Evolutionary conservation across 2,113 vertebrate species (phyloP).

Genomic region (Tringa solitaria): DNA sequence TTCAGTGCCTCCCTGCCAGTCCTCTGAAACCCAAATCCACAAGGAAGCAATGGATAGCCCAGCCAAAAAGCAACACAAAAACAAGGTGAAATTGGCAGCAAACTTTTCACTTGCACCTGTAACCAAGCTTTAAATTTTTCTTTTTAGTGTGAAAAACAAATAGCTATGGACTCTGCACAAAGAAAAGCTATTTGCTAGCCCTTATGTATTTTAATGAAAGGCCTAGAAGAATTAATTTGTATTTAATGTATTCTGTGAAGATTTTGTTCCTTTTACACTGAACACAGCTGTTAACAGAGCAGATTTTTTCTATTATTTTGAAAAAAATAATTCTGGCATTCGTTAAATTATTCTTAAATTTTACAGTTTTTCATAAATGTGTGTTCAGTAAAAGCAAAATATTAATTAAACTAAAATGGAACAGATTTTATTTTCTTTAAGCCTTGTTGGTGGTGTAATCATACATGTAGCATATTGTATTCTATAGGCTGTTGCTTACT

Average conservation of each 20-base stretch:
- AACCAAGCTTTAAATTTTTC: conserved; percentile 78
- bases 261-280: conserved; percentile 56
- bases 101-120: conserved; percentile 91
- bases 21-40: conserved; percentile 39
- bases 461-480: conserved; percentile 39
- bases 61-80: conserved; percentile 84
- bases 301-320: conserved; percentile 61
- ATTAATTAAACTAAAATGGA: not conserved
- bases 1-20: conserved; percentile 25
- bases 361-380: conserved; percentile 48
- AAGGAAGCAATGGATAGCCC: conserved; percentile 82
- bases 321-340: conserved; percentile 14
- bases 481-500: conserved; percentile 61
- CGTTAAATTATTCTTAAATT: conserved; percentile 65
- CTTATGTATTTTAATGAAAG: conserved; percentile 57
- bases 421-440: conserved; percentile 55
- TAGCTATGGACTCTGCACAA: conserved; percentile 65
- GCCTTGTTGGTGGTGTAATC: conserved; percentile 36
- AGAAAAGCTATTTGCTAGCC: conserved; percentile 53
- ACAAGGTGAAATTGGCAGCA: conserved; percentile 89
- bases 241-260: conserved; percentile 33
- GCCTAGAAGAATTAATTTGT: conserved; percentile 36
- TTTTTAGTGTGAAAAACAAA: conserved; percentile 47
- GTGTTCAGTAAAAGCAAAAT: conserved; percentile 45
- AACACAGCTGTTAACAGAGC: conserved; percentile 58